Evolutionary conservation across 2,797 vertebrate species (phyloP).

Genomic region (Sebastes baramenuke): DNA sequence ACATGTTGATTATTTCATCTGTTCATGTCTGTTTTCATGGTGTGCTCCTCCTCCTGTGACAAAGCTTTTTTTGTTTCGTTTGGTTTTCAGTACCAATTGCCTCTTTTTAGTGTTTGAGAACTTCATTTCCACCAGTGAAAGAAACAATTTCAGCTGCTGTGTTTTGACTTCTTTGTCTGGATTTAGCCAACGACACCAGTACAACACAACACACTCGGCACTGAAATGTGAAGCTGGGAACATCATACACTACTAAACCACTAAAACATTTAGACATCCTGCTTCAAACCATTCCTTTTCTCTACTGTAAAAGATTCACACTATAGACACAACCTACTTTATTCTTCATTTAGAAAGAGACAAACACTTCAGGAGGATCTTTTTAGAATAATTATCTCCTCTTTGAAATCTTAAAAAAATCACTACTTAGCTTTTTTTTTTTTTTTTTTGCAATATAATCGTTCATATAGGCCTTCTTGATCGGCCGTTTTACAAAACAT

Average conservation of each 20-base stretch:
- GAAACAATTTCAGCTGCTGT: constrained; percentile 24
- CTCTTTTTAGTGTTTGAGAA: constrained; percentile 47
- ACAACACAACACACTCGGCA: neutral
- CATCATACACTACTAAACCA: constrained; percentile 57
- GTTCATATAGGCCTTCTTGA: neutral
- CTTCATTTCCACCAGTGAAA: constrained; percentile 12
- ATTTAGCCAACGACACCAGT: constrained; percentile 14
- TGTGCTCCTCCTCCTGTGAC: constrained; percentile 39
- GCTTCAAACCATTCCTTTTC: constrained; percentile 26
- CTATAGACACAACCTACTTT: neutral
- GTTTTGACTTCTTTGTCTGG: constrained; percentile 5
- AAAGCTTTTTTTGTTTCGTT: neutral
- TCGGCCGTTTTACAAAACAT: neutral
- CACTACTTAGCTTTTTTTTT: neutral
- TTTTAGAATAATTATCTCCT: constrained; percentile 4
- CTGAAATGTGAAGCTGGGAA: constrained; percentile 33
- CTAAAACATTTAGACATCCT: constrained; percentile 4
- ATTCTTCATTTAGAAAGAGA: constrained; percentile 2
- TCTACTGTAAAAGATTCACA: neutral
- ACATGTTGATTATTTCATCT: constrained; percentile 43
- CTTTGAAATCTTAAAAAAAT: neutral
- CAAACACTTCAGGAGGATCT: constrained; percentile 4
- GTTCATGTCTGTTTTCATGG: constrained; percentile 42
- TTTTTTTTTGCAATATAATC: neutral
- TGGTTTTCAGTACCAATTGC: constrained; percentile 48